Evolutionary conservation across 2,113 vertebrate genomes (phyloP), one percentile per base, ranked within the genome.

Genomic region (Balaeniceps rex): DNA sequence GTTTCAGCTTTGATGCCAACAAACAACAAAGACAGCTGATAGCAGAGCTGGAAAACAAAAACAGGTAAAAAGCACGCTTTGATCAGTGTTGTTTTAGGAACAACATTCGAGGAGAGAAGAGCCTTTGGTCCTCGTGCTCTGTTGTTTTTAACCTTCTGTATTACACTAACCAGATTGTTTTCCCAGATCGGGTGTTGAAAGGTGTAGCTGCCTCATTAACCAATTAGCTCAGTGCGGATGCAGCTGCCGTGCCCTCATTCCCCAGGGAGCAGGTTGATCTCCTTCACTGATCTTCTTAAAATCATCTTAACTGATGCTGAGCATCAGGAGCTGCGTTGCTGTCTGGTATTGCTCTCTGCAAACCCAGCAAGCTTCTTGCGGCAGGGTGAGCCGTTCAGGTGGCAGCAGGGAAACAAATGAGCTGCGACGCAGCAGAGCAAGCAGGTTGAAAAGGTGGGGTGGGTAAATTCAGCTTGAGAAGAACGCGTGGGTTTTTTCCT

Each of bases 21-120:
- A 99, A 99, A 87, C 99, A 99, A 19, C 99, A 99, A 91, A 98
- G 99, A 34, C 99, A 99, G 96, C 99, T 99, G 97, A 99, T 99
- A 31, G 99, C 99, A 8, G 99, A 99, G 98, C 98, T 99, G 97
- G 99, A 99, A 94, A 99, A 99, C 97, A 99, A 99, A 97, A 99
- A 99, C 98, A 99, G 99, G 99, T 99, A 86, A 97, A 46, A 34
- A 19, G 5, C 54, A 12, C 24, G 9, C 76, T 65, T 51, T 29
- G n/a, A 11, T 38, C 60, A 3, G 21, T 2, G 4, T 3, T 69
- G 60, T 10, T 34, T 54, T 7, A 19, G 25, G 49, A 14, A 33
- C 21, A 40, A 17, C 49, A 13, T 23, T 26, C 8, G 28, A 23
- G 66, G 36, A 29, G 42, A 33, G 40, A 25, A 15, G 10, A 78